Evolutionary conservation across 1,140 invertebrate species (phyloP).

Genomic region (Drosophila ironensis): DNA sequence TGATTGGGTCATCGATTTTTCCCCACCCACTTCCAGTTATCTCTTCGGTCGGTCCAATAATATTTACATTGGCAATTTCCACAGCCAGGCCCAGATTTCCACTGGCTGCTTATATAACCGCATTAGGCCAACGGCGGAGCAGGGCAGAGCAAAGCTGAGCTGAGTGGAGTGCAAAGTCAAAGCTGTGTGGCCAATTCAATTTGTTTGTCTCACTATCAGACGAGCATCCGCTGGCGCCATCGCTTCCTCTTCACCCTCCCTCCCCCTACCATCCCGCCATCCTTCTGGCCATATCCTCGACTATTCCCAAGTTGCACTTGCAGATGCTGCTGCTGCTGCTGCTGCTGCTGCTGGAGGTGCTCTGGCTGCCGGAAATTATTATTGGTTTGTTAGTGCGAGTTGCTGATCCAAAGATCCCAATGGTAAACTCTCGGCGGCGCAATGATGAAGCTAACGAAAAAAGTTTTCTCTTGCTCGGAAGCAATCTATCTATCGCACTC

Average conservation of each 20-base stretch:
- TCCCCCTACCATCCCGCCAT: not conserved
- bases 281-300: constrained; percentile 46
- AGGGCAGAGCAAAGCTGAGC: too few relatives aligned
- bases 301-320: constrained; percentile 65
- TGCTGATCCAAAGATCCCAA: constrained; percentile 60
- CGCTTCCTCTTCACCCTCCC: not conserved
- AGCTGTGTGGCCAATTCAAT: constrained; percentile 68
- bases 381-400: constrained; percentile 69
- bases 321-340: constrained; percentile 33
- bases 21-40: constrained; percentile 7
- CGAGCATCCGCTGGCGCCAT: constrained; percentile 26
- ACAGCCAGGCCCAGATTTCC: constrained; percentile 40
- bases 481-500: not conserved
- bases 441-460: constrained; percentile 65
- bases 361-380: constrained; percentile 63
- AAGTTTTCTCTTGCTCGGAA: constrained; percentile 17
- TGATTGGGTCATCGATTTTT: constrained; percentile 27
- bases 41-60: constrained; percentile 26
- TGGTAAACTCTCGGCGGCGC: constrained; percentile 67
- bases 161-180: constrained; percentile 39
- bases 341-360: constrained; percentile 4
- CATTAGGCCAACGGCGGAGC: constrained; percentile 59
- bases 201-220: constrained; percentile 67
- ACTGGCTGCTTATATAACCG: constrained; percentile 61
- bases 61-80: constrained; percentile 72